Conservation (phyloP, 2,113 vertebrate genomes). For the Arizona elegans region DNA sequence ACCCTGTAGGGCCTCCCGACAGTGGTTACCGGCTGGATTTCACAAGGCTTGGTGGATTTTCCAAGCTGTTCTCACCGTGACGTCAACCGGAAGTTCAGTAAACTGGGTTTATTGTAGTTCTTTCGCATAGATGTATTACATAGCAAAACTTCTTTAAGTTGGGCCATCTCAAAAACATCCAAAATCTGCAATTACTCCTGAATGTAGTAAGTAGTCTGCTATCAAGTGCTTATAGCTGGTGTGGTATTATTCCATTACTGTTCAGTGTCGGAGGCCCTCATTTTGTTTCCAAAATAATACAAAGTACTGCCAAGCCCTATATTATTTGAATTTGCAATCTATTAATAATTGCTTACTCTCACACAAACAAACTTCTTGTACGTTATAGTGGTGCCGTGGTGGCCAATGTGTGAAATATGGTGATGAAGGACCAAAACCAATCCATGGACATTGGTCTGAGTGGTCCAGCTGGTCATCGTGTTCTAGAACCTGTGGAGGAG, state of each 20-base stretch:
- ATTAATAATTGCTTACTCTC: background rate
- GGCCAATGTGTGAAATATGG: conserved; percentile 87
- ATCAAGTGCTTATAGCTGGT: background rate
- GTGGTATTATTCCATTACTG: background rate
- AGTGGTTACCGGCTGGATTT: too few relatives aligned
- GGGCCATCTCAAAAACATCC: background rate
- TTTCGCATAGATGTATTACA: background rate
- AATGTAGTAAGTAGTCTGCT: background rate
- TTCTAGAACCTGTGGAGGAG: conserved; percentile 84
- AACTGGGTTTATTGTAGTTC: background rate
- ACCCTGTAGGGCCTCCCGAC: too few relatives aligned
- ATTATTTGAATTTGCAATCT: background rate
- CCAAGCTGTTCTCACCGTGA: too few relatives aligned
- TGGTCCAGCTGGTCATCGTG: conserved; percentile 86
- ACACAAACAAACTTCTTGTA: background rate
- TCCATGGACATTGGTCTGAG: conserved; percentile 82
- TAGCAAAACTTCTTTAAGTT: background rate
- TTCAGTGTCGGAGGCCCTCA: background rate
- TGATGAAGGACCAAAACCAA: conserved; percentile 79
- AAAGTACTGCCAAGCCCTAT: background rate
- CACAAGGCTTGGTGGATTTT: too few relatives aligned
- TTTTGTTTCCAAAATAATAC: background rate
- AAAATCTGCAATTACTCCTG: background rate
- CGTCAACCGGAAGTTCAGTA: background rate
- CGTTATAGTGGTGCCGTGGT: conserved; percentile 83